Evolutionary conservation across 2,113 vertebrate species (phyloP).

Genomic region (Percina caprodes): DNA sequence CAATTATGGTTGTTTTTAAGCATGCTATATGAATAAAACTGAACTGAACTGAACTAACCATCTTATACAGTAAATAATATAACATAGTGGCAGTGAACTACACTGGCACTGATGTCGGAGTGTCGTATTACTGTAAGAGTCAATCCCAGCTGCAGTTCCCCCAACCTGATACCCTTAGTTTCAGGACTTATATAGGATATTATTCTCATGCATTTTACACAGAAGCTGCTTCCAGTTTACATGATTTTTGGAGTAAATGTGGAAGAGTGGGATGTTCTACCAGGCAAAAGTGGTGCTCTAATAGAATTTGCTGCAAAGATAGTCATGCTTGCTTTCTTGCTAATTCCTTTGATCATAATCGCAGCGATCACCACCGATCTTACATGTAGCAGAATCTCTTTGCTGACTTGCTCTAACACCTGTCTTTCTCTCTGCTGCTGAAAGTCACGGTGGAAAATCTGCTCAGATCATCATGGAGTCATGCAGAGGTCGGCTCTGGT

Average conservation of each 20-base stretch:
- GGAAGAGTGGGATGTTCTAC: not conserved
- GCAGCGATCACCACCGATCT: not conserved
- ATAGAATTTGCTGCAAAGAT: not conserved
- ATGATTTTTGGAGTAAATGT: slow-evolving; percentile 8
- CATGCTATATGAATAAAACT: no score
- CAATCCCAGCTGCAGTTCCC: slow-evolving; percentile 47
- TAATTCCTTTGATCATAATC: not conserved
- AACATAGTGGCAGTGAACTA: slow-evolving; percentile 34
- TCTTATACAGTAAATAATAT: slow-evolving; percentile 6
- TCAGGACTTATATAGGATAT: slow-evolving; percentile 54
- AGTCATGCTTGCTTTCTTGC: not conserved
- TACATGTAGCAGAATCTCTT: slow-evolving; percentile 8
- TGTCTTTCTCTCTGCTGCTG: slow-evolving; percentile 48
- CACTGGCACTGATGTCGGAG: slow-evolving; percentile 35
- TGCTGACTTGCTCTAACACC: slow-evolving; percentile 47
- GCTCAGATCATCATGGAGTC: slow-evolving; percentile 69
- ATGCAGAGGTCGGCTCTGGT: slow-evolving; percentile 45
- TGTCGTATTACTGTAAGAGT: slow-evolving; percentile 32
- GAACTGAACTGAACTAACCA: not conserved
- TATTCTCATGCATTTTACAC: slow-evolving; percentile 29
- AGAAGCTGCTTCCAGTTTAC: not conserved
- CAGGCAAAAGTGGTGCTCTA: not conserved
- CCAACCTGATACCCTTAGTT: slow-evolving; percentile 26
- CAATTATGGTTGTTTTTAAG: no score
- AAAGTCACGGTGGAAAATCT: slow-evolving; percentile 65